phyloP scores from a whole-genome alignment of 2,888 invertebrate genomes.

The Ischnus inquisitorius region DNA sequence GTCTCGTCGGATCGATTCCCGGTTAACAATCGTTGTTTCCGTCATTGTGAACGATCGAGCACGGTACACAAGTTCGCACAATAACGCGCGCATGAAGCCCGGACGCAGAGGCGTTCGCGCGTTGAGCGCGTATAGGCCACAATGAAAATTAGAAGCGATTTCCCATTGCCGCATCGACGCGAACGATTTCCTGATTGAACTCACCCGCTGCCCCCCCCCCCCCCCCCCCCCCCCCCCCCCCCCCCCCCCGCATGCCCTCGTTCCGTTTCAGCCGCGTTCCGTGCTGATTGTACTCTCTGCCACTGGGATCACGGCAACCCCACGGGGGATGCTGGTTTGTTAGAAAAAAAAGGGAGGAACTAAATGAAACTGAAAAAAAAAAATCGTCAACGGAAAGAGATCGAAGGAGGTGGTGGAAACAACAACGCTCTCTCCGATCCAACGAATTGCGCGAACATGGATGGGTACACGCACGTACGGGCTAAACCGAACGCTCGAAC shows the following conservation, averaged over 20 bases:
- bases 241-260: neutral
- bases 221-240: neutral
- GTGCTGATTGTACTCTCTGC: conserved; percentile 34
- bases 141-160: conserved; percentile 46
- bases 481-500: conserved; percentile 36
- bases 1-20: neutral
- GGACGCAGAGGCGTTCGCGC: neutral
- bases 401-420: conserved; percentile 27
- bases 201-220: too few relatives aligned
- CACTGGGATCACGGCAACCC: conserved; percentile 38
- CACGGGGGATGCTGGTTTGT: conserved; percentile 33
- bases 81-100: neutral
- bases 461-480: conserved; percentile 57
- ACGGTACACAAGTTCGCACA: neutral
- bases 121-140: neutral
- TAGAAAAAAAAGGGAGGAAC: conserved; percentile 13
- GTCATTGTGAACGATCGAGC: neutral
- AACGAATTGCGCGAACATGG: conserved; percentile 57
- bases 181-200: conserved; percentile 51
- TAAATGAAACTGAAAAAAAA: conserved; percentile 45
- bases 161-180: conserved; percentile 30
- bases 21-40: neutral
- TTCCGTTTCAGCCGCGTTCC: neutral
- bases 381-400: conserved; percentile 28
- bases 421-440: conserved; percentile 38